Evolutionary conservation across 1,140 invertebrate genomes (phyloP), one percentile per base, ranked within the genome.

Genomic region (Wasmannia auropunctata): DNA sequence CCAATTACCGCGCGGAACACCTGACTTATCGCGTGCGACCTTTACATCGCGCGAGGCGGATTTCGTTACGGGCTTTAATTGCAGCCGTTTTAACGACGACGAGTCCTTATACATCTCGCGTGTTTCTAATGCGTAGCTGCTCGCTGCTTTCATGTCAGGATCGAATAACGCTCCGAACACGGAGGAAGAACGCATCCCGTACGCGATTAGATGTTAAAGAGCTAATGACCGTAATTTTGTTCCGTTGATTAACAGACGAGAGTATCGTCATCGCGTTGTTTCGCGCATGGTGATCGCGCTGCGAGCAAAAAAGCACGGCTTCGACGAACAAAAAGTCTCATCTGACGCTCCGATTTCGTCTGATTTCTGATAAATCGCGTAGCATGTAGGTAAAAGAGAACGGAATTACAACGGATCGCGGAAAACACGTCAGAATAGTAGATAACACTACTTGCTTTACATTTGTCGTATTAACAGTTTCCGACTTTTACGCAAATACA

Each of bases 151-250:
- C 88, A 60, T 87, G 88, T 87, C 86, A 76, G 46, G 46, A 80
- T 46, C 79, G 63, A 89, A 90, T 79, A 87, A 86, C 70, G 34
- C 62, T 83, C 84, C 63, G 51, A 56, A n/a, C n/a, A 69, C 63
- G n/a, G 51, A 72, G 56, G 51, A 87, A 34, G 87, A 77, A 76
- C 58, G n/a, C n/a, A 67, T 79, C 46, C 72, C 54, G 43, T 54
- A 74, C 46, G 34, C 37, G 77, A 89, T 87, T 87, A 89, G 86
- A 87, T 58, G 72, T 85, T 87, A 81, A 89, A 85, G 86, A 63
- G 79, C 56, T 89, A 89, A 89, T 85, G 51, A 60, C 85, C 54
- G 80, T 87, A 90, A 90, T 90, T 89, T 89, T 85, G 67, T 87
- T 62, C 22, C 58, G 60, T 75, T 31, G 65, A 76, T 87, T 87